These are phyloP conservation scores for Ameiurus melas DNA, from an alignment of 2,113 vertebrate species.

Conservation along the genomic window DNA sequence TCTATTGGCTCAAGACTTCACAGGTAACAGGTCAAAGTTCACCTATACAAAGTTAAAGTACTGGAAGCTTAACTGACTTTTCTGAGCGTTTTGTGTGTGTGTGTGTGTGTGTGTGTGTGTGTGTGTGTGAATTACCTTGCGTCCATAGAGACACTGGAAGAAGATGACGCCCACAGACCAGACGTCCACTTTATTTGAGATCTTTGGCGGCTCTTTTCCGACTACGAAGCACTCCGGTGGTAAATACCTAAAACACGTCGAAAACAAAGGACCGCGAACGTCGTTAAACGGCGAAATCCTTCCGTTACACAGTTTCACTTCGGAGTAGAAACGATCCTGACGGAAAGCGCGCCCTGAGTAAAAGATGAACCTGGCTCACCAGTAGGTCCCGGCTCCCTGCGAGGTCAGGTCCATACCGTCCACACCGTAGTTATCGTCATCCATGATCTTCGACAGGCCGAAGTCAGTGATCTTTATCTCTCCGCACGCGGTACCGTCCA, in stretches of 20 bases:
- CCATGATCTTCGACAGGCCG: conserved; percentile 98
- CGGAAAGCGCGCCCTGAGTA: not conserved
- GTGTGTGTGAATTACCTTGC: conserved; percentile 80
- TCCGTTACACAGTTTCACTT: not conserved
- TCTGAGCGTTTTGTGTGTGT: too few relatives aligned
- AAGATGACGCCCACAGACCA: conserved; percentile 99
- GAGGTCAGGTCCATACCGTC: conserved; percentile 99
- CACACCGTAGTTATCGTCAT: conserved; percentile 98
- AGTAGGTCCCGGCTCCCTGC: conserved; percentile 97
- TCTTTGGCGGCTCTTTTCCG: conserved; percentile 98
- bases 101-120: too few relatives aligned
- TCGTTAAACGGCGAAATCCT: not conserved
- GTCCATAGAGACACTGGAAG: conserved; percentile 99
- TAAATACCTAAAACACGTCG: conserved; percentile 82
- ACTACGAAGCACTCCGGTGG: conserved; percentile 99
- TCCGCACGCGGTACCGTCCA: conserved; percentile 96
- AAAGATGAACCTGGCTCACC: conserved; percentile 70
- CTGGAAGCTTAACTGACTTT: too few relatives aligned
- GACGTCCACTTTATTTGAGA: conserved; percentile 99
- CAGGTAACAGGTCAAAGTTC: too few relatives aligned
- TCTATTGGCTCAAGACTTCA: too few relatives aligned
- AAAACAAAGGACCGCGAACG: not conserved
- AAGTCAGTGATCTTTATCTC: conserved; percentile 99
- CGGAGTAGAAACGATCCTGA: not conserved
- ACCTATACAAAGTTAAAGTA: too few relatives aligned